These are phyloP conservation scores for Pardosa pseudoannulata DNA, from an alignment of 2,888 invertebrate genomes.

Conservation along the genomic window DNA sequence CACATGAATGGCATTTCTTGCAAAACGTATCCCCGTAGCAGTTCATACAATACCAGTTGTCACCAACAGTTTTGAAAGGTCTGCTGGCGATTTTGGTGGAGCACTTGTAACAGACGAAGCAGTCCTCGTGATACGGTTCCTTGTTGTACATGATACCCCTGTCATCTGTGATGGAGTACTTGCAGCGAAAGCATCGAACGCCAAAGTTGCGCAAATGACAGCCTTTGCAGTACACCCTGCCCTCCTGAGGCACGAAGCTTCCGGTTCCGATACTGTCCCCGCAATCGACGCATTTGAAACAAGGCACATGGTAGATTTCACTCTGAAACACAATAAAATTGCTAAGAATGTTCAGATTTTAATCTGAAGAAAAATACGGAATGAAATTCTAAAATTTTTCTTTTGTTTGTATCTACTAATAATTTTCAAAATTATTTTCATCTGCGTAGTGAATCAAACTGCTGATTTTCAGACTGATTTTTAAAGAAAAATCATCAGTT, in stretches of 20 bases:
- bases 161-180: constrained; percentile 35
- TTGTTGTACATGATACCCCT: constrained; percentile 49
- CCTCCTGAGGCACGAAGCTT: constrained; percentile 18
- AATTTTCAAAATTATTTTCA: no score
- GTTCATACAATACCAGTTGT: constrained; percentile 22
- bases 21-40: constrained; percentile 36
- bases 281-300: constrained; percentile 44
- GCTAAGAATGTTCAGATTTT: no score
- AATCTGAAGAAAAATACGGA: no score
- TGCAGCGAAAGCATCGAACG: constrained; percentile 30
- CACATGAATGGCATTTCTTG: constrained; percentile 38
- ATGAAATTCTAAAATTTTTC: no score
- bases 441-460: no score
- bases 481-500: no score
- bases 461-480: no score
- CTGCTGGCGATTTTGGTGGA: neutral
- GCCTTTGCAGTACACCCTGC: constrained; percentile 24
- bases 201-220: constrained; percentile 38
- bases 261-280: constrained; percentile 15
- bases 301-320: constrained; percentile 25
- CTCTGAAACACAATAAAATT: no score
- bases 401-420: no score
- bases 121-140: constrained; percentile 30
- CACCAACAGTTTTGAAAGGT: constrained; percentile 23
- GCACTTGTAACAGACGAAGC: constrained; percentile 42